Percentiles rank a stretch among this genome's conserved stretches.
These are phyloP conservation scores for Sceloporus undulatus DNA, from an alignment of 2,113 vertebrate genomes.

Conservation along the genomic window DNA sequence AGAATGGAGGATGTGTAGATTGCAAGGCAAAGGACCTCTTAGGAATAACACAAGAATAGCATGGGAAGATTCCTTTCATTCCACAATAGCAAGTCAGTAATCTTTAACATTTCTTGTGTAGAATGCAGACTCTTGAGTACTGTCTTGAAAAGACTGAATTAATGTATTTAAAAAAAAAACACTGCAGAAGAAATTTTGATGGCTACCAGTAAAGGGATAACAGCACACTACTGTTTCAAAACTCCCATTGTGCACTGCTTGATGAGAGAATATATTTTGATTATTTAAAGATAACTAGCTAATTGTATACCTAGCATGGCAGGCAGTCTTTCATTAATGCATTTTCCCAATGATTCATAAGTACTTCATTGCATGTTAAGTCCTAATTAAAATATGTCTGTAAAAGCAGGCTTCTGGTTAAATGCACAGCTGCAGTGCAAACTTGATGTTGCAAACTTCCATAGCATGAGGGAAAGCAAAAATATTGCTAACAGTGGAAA, in stretches of 20 bases:
- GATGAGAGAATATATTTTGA: accelerated
- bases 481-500: not conserved
- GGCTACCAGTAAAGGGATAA: slow-evolving; percentile 26
- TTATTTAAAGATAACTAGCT: slow-evolving; percentile 56
- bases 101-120: not conserved
- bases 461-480: not conserved
- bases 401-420: slow-evolving; percentile 23
- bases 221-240: not conserved
- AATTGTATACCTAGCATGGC: slow-evolving; percentile 7
- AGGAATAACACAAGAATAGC: not conserved
- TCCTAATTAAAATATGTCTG: accelerated
- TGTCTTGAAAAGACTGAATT: slow-evolving; percentile 16
- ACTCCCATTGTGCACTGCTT: not conserved
- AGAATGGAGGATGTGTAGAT: not conserved
- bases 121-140: not conserved
- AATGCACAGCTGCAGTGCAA: accelerated
- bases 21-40: not conserved
- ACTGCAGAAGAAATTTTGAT: slow-evolving; percentile 28
- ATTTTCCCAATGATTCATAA: slow-evolving; percentile 41
- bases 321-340: slow-evolving; percentile 50
- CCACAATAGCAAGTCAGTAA: not conserved
- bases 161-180: slow-evolving; percentile 47
- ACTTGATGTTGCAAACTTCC: accelerated
- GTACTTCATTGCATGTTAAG: not conserved
- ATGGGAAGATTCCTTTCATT: not conserved